Percentiles rank a stretch among this genome's conserved stretches.
Evolutionary conservation across 2,888 invertebrate species (phyloP).

Genomic region (Nysson spinosus): DNA sequence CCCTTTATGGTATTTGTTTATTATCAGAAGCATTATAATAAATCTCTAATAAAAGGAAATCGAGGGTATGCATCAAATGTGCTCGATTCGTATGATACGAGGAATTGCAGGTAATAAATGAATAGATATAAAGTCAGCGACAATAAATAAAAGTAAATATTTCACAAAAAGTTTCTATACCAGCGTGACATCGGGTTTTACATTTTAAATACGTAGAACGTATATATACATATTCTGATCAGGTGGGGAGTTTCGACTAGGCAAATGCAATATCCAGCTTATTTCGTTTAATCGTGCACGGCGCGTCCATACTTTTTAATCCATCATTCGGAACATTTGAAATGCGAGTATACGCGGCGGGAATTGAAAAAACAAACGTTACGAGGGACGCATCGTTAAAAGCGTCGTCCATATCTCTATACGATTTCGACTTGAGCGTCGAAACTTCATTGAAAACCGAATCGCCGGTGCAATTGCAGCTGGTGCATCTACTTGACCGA

Average conservation of each 20-base stretch:
- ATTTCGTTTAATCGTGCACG: no score
- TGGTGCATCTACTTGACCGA: slow-evolving; percentile 57
- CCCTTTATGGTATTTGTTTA: no score
- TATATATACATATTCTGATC: background rate
- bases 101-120: no score
- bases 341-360: slow-evolving; percentile 4
- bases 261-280: background rate
- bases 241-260: background rate
- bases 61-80: no score
- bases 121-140: no score
- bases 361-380: slow-evolving; percentile 13
- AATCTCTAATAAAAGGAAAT: no score
- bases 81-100: no score
- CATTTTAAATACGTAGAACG: background rate
- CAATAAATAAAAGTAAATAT: no score
- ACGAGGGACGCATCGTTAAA: slow-evolving; percentile 22
- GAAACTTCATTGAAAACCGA: slow-evolving; percentile 47
- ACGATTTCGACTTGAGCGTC: slow-evolving; percentile 29
- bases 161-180: no score
- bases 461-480: slow-evolving; percentile 48
- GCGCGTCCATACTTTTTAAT: slow-evolving; percentile 17
- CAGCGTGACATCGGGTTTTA: background rate
- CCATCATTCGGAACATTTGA: slow-evolving; percentile 6
- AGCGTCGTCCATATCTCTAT: slow-evolving; percentile 32
- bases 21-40: no score